These are phyloP conservation scores for Theocolax elegans DNA, from an alignment of 1,140 invertebrate genomes.

Conservation along the genomic window DNA sequence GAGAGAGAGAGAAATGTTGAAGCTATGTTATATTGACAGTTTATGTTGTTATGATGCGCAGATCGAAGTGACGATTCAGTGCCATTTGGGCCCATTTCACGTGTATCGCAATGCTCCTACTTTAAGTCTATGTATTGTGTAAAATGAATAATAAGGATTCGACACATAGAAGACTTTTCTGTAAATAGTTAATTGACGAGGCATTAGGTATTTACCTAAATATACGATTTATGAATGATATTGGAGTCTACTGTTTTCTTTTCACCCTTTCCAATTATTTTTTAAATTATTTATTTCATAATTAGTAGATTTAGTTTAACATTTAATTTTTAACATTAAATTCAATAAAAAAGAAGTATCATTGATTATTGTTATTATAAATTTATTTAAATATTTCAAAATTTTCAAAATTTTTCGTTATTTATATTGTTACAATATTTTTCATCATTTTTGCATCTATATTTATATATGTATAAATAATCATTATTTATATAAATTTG, in stretches of 20 bases:
- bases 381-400: background rate
- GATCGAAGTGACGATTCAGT: conserved; percentile 48
- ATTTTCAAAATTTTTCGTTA: too few species aligned
- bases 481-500: conserved; percentile 8
- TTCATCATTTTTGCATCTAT: background rate
- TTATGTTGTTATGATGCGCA: conserved; percentile 46
- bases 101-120: conserved; percentile 56
- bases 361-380: background rate
- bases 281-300: too few species aligned
- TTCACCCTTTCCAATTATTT: conserved; percentile 1
- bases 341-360: background rate
- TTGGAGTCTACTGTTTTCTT: conserved; percentile 19
- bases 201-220: conserved; percentile 64
- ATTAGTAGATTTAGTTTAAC: too few species aligned
- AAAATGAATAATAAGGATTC: conserved; percentile 65
- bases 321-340: background rate
- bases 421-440: too few species aligned
- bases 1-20: conserved; percentile 30
- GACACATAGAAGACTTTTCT: conserved; percentile 64
- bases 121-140: conserved; percentile 67
- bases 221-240: conserved; percentile 40
- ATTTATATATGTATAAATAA: background rate
- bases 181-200: conserved; percentile 66
- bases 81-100: conserved; percentile 56
- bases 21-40: conserved; percentile 46